Evolutionary conservation across 2,797 vertebrate genomes (phyloP).

Genomic region (Bovichtus diacanthus): DNA sequence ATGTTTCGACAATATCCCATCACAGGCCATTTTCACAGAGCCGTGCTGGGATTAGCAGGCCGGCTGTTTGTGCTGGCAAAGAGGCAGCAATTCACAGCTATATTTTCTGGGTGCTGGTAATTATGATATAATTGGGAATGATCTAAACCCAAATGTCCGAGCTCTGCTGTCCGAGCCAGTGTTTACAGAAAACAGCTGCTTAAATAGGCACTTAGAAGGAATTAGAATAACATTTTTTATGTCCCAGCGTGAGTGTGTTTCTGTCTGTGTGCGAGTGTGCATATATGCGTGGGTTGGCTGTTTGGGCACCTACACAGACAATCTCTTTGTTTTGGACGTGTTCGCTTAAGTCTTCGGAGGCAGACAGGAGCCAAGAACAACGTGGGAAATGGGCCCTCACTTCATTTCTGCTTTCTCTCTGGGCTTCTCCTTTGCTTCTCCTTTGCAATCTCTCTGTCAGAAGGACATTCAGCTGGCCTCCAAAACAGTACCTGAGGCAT

Average conservation of each 20-base stretch:
- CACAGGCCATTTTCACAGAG: constrained; percentile 68
- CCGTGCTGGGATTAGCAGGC: constrained; percentile 77
- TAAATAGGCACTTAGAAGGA: constrained; percentile 78
- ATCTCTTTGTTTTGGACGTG: constrained; percentile 87
- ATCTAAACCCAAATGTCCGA: constrained; percentile 74
- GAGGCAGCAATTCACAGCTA: constrained; percentile 73
- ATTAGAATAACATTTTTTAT: constrained; percentile 76
- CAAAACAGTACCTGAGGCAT: constrained; percentile 62
- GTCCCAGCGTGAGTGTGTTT: constrained; percentile 66
- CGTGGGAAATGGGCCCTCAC: constrained; percentile 76
- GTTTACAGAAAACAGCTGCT: constrained; percentile 85
- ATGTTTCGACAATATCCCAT: constrained; percentile 73
- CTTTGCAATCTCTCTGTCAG: constrained; percentile 68
- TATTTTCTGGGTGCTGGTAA: constrained; percentile 77
- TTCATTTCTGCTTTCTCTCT: constrained; percentile 73
- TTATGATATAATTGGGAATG: constrained; percentile 79
- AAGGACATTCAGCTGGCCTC: constrained; percentile 56
- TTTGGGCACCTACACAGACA: constrained; percentile 85
- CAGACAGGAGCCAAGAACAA: constrained; percentile 81
- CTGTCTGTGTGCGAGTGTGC: constrained; percentile 72
- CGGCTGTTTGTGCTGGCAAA: constrained; percentile 82
- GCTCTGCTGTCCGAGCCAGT: constrained; percentile 55
- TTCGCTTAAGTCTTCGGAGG: constrained; percentile 75
- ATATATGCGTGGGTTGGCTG: constrained; percentile 72
- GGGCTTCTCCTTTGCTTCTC: constrained; percentile 64